Percentiles rank a stretch among this genome's conserved stretches.
Evolutionary conservation across 92 coral and sea anemone genomes (phyloP).

Genomic region (Zoanthus sociatus): DNA sequence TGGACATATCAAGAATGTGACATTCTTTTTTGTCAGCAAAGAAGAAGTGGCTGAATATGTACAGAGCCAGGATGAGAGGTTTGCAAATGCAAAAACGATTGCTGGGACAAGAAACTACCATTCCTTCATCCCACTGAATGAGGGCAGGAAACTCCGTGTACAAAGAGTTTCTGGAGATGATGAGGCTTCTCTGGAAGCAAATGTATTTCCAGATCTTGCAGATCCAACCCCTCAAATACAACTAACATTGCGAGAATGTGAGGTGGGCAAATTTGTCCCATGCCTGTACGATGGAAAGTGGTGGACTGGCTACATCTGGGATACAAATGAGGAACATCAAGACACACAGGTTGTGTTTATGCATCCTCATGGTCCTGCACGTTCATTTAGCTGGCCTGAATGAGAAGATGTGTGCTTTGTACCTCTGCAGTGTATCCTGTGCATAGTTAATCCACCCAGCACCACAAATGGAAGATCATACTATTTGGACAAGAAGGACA

Average conservation of each 20-base stretch:
- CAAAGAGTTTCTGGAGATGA: neutral
- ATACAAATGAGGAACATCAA: neutral
- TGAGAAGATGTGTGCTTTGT: neutral
- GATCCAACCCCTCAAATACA: neutral
- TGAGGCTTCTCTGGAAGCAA: neutral
- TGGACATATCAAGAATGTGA: neutral
- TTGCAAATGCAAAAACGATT: neutral
- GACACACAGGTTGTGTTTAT: conserved; percentile 35
- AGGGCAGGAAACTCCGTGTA: neutral
- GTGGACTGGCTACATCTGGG: conserved; percentile 17
- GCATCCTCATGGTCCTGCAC: conserved; percentile 40
- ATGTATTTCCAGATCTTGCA: neutral
- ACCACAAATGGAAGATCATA: conserved; percentile 6
- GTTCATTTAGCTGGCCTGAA: conserved; percentile 26
- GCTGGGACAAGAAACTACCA: conserved; percentile 9
- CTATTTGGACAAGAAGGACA: neutral
- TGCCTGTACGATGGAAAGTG: conserved; percentile 12
- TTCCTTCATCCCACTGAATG: neutral
- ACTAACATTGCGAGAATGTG: neutral
- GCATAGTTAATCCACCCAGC: neutral
- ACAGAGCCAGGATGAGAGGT: neutral
- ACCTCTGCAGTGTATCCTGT: conserved; percentile 20
- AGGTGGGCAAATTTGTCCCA: neutral
- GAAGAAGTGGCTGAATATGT: neutral
- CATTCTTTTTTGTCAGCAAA: conserved; percentile 6